Evolutionary conservation across 1,140 invertebrate species (phyloP).

Genomic region (Nylanderia fulva): DNA sequence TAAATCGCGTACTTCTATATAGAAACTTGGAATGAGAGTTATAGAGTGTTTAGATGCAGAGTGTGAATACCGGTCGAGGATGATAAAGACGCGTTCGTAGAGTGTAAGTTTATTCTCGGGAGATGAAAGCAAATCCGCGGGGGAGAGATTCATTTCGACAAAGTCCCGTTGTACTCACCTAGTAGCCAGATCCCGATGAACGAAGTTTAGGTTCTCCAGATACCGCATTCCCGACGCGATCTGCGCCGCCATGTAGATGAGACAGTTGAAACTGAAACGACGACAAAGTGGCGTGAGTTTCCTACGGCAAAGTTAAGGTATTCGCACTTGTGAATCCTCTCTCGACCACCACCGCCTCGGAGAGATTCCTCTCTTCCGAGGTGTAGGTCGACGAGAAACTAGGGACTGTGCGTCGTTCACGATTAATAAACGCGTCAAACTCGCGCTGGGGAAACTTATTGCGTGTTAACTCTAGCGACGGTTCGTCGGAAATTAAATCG

Average conservation of each 20-base stretch:
- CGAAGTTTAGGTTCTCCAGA: slow-evolving; percentile 92
- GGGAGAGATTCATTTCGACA: slow-evolving; percentile 49
- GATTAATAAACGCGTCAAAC: slow-evolving; percentile 75
- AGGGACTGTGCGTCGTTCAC: slow-evolving; percentile 61
- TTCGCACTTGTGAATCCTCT: slow-evolving; percentile 43
- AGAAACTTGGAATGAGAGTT: neutral
- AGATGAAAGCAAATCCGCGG: slow-evolving; percentile 60
- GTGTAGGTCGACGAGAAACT: neutral
- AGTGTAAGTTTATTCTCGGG: slow-evolving; percentile 64
- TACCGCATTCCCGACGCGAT: slow-evolving; percentile 95
- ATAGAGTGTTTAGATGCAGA: slow-evolving; percentile 1
- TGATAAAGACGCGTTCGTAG: slow-evolving; percentile 43
- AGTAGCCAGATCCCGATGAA: slow-evolving; percentile 92
- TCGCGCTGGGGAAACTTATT: slow-evolving; percentile 67
- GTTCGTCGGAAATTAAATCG: slow-evolving; percentile 65
- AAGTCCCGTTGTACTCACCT: slow-evolving; percentile 86
- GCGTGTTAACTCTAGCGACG: slow-evolving; percentile 69
- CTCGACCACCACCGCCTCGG: slow-evolving; percentile 24
- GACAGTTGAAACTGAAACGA: slow-evolving; percentile 90
- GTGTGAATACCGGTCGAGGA: slow-evolving; percentile 27
- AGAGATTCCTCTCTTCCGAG: slow-evolving; percentile 2
- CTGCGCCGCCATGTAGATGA: slow-evolving; percentile 94
- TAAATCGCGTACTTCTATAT: neutral
- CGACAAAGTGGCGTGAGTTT: slow-evolving; percentile 62
- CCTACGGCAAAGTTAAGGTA: slow-evolving; percentile 64